Evolutionary conservation across 2,113 vertebrate genomes (phyloP).

Genomic region (Tenrec ecaudatus): DNA sequence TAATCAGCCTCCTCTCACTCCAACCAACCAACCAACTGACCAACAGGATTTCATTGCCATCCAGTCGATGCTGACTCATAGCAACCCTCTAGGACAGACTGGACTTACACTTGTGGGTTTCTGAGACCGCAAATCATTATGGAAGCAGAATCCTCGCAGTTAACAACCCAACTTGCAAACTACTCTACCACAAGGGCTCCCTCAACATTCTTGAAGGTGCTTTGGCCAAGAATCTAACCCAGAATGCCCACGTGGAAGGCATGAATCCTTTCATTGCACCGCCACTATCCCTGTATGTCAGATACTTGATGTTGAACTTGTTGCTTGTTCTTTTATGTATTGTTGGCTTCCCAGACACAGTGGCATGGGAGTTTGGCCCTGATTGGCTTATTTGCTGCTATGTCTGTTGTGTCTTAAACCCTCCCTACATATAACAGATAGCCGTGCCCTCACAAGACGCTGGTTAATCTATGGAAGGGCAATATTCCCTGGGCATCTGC

Average conservation of each 20-base stretch:
- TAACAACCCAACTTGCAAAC: not conserved
- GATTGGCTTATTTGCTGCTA: not conserved
- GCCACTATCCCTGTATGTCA: no score
- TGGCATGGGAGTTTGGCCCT: fast-evolving
- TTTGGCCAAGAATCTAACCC: not conserved
- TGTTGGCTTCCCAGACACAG: no score
- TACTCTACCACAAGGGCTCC: not conserved
- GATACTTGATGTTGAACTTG: fast-evolving
- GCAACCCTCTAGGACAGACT: no score
- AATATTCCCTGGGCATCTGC: not conserved
- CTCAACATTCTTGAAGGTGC: not conserved
- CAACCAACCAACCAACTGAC: no score
- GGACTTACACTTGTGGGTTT: no score
- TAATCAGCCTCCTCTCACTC: not conserved
- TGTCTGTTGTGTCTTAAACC: not conserved
- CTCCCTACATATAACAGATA: not conserved
- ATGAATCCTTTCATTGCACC: not conserved
- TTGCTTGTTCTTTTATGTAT: not conserved
- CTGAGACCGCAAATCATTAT: no score
- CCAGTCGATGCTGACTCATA: no score
- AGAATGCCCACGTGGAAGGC: not conserved
- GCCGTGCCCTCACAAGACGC: not conserved
- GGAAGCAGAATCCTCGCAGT: no score
- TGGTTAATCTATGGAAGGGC: fast-evolving
- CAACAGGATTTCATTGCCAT: no score